Conservation (phyloP, 2,888 invertebrate species). For the Acanthoscelides obtectus region DNA sequence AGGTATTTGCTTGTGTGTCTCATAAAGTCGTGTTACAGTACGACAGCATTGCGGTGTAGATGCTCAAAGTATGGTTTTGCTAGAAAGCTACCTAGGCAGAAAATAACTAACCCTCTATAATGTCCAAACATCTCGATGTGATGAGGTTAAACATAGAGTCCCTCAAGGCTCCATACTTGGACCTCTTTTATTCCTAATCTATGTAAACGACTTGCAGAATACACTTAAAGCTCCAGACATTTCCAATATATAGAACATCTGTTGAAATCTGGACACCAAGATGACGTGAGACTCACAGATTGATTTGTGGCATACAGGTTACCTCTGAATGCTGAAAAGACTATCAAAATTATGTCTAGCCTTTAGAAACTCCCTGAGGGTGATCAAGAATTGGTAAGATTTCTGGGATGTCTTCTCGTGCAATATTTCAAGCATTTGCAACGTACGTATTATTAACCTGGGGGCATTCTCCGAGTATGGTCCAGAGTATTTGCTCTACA, state of each 20-base stretch:
- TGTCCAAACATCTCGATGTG: neutral
- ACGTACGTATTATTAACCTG: neutral
- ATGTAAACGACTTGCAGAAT: neutral
- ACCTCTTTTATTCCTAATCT: neutral
- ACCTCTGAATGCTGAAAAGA: neutral
- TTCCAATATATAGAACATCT: neutral
- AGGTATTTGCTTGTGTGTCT: neutral
- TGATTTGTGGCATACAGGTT: neutral
- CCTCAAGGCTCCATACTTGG: neutral
- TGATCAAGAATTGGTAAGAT: neutral
- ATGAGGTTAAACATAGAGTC: neutral
- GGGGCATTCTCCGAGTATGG: neutral
- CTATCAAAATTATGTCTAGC: neutral
- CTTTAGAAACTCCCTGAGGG: neutral
- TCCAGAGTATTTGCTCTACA: neutral
- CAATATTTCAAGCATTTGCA: neutral
- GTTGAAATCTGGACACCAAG: neutral
- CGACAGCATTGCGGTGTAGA: no score
- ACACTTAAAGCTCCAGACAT: neutral
- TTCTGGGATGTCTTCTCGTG: neutral
- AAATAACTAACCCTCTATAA: neutral
- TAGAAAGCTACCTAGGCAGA: neutral
- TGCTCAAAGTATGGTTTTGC: neutral
- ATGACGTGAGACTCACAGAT: neutral
- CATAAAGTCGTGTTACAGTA: neutral